phyloP scores from a whole-genome alignment of 2,888 invertebrate genomes.

The Allolobophora icterica region DNA sequence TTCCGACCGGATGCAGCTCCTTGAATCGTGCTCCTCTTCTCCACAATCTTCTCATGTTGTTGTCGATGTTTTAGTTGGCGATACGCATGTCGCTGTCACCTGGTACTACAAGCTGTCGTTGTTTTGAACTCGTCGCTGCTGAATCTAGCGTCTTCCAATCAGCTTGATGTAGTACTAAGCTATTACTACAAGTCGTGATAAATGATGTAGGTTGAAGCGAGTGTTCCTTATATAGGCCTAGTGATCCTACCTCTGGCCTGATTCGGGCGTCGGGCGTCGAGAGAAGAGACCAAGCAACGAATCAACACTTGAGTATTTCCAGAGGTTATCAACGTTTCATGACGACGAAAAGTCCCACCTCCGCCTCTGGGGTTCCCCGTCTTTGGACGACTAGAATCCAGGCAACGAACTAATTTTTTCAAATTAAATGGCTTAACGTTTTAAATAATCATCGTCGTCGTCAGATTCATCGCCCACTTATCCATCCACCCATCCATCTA shows the following conservation, averaged over 20 bases:
- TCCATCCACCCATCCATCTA: no score
- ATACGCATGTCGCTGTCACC: not conserved
- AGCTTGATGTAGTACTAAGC: not conserved
- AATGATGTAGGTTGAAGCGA: not conserved
- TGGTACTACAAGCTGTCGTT: not conserved
- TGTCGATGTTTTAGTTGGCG: not conserved
- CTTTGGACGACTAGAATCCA: not conserved
- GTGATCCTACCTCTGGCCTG: not conserved
- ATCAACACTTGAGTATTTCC: not conserved
- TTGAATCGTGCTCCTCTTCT: conserved; percentile 10
- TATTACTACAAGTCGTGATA: not conserved
- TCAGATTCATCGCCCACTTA: no score
- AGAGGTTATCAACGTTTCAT: not conserved
- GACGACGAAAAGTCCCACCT: no score
- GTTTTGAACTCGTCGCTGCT: no score
- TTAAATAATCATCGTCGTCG: no score
- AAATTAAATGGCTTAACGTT: not conserved
- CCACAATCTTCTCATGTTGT: not conserved
- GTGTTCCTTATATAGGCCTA: not conserved
- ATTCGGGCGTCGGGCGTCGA: no score
- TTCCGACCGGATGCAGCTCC: not conserved
- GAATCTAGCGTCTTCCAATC: no score
- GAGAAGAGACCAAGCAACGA: no score
- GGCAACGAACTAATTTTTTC: not conserved
- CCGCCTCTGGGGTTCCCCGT: not conserved